A percentile compares a stretch with the other conserved stretches of the same genome.
These are phyloP conservation scores for Scolopax bukidnonensis DNA, from an alignment of 2,797 vertebrate species.

Conservation along the genomic window DNA sequence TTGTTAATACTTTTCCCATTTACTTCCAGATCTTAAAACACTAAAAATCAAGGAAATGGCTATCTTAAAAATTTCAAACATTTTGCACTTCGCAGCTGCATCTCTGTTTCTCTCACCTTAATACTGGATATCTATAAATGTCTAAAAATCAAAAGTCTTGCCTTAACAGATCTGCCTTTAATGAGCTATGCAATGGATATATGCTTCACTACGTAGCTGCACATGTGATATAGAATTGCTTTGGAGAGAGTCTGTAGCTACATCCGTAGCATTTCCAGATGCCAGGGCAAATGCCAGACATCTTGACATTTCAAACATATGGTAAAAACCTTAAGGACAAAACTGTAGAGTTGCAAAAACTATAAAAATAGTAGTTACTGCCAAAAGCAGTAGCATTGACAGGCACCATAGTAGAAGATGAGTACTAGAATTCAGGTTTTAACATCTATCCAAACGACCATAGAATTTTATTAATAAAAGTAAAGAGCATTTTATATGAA, in stretches of 20 bases:
- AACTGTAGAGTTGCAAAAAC: neutral
- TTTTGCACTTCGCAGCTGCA: neutral
- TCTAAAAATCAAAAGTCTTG: neutral
- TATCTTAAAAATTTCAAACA: neutral
- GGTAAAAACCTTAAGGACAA: neutral
- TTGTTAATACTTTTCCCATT: neutral
- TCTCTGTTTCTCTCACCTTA: neutral
- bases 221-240: neutral
- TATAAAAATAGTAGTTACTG: neutral
- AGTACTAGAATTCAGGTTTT: neutral
- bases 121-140: neutral
- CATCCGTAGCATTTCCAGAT: neutral
- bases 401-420: neutral
- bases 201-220: neutral
- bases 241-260: neutral
- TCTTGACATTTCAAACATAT: neutral
- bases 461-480: neutral
- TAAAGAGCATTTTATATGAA: neutral
- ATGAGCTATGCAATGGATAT: neutral
- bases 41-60: neutral
- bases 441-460: neutral
- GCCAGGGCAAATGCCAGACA: neutral
- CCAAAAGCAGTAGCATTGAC: neutral
- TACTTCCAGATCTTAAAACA: neutral
- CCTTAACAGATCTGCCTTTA: neutral